These are phyloP conservation scores for Harmothoe impar DNA, from an alignment of 2,888 invertebrate genomes.

Conservation along the genomic window DNA sequence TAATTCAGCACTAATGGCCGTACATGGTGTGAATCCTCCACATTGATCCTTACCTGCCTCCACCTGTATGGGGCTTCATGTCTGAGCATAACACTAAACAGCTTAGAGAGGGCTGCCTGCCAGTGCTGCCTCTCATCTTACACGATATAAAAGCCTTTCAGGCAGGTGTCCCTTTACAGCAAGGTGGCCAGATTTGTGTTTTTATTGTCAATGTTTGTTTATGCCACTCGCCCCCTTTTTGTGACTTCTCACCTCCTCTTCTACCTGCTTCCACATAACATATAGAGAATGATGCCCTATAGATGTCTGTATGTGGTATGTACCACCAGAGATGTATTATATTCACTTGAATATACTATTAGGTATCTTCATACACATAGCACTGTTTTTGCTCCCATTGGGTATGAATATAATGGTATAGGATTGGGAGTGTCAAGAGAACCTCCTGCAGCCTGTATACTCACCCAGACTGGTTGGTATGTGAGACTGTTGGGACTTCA, in stretches of 20 bases:
- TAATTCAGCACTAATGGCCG: neutral
- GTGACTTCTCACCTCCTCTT: conserved; percentile 32
- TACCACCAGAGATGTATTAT: neutral
- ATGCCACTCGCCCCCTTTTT: conserved; percentile 14
- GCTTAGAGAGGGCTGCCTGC: neutral
- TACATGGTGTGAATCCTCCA: neutral
- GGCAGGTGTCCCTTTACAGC: conserved; percentile 41
- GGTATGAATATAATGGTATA: neutral
- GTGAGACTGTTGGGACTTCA: neutral
- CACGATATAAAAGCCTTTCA: conserved; percentile 37
- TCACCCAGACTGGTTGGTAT: conserved; percentile 29
- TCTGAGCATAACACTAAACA: conserved; percentile 37
- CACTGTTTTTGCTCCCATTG: neutral
- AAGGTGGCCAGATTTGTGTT: conserved; percentile 4
- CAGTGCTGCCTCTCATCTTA: neutral
- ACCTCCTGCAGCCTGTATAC: neutral
- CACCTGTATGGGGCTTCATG: neutral
- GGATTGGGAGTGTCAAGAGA: neutral
- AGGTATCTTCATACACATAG: neutral
- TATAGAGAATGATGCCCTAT: neutral
- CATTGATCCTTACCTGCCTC: neutral
- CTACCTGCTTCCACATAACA: conserved; percentile 5
- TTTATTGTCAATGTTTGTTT: conserved; percentile 43
- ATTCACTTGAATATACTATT: neutral
- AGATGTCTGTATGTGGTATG: neutral